Percentiles rank a stretch among this genome's conserved stretches.
phyloP scores from a whole-genome alignment of 2,888 invertebrate genomes.

The Alsophila aescularia region DNA sequence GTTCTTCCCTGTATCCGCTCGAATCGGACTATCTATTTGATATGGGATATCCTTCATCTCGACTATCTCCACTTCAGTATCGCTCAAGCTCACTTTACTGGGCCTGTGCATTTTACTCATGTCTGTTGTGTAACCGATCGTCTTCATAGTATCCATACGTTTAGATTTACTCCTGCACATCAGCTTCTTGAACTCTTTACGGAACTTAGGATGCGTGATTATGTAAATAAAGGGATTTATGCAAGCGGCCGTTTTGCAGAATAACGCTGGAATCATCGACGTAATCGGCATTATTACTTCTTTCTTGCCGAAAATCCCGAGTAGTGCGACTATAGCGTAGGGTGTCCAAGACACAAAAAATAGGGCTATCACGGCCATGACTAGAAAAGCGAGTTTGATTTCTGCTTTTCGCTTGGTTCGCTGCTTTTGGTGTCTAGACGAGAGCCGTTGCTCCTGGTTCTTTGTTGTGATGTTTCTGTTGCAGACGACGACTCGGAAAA shows the following conservation, averaged over 20 bases:
- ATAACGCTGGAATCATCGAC: constrained; percentile 91
- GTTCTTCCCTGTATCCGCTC: constrained; percentile 38
- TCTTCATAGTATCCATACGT: constrained; percentile 68
- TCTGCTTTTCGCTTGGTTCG: constrained; percentile 89
- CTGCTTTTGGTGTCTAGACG: constrained; percentile 84
- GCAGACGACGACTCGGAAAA: constrained; percentile 86
- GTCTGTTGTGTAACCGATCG: constrained; percentile 64
- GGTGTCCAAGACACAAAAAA: constrained; percentile 94
- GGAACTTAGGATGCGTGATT: constrained; percentile 91
- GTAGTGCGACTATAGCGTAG: constrained; percentile 89
- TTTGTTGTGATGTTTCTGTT: constrained; percentile 77
- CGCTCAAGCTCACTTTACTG: constrained; percentile 70
- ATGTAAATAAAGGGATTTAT: constrained; percentile 92
- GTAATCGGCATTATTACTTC: constrained; percentile 87
- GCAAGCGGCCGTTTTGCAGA: constrained; percentile 92
- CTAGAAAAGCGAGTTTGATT: constrained; percentile 87
- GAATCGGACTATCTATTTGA: constrained; percentile 45
- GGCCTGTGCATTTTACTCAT: constrained; percentile 60
- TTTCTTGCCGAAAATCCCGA: constrained; percentile 88
- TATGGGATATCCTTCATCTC: constrained; percentile 81
- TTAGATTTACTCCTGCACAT: constrained; percentile 69
- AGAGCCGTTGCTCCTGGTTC: constrained; percentile 75
- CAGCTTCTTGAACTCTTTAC: constrained; percentile 83
- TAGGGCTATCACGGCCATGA: constrained; percentile 87
- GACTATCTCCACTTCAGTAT: constrained; percentile 81